Conservation (phyloP, 2,113 vertebrate genomes). For the Sterna hirundo region DNA sequence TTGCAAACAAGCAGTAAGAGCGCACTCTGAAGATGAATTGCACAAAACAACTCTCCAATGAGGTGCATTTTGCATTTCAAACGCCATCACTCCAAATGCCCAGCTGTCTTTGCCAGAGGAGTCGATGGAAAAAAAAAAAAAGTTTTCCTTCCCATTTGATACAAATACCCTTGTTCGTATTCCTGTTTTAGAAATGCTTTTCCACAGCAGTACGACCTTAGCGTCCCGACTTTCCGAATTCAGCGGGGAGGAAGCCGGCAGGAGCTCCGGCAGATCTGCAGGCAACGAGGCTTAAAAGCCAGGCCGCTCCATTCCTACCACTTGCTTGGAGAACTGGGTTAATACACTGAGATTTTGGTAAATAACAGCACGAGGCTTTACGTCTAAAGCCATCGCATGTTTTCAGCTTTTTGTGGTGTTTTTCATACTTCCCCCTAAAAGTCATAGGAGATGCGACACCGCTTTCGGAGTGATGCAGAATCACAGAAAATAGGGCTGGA, state of each 20-base stretch:
- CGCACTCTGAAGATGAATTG: neutral
- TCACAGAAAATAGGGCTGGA: neutral
- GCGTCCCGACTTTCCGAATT: neutral
- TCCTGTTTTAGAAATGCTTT: neutral
- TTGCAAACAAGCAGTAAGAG: neutral
- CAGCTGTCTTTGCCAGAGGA: conserved; percentile 43
- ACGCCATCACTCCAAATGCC: neutral
- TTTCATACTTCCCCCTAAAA: neutral
- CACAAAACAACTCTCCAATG: neutral
- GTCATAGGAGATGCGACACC: rapidly evolving
- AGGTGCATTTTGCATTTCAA: conserved; percentile 44
- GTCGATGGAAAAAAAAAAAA: neutral
- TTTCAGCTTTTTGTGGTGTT: neutral
- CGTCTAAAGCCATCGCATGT: rapidly evolving
- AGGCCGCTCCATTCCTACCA: neutral
- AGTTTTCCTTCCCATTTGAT: neutral
- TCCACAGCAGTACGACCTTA: neutral
- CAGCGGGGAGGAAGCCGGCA: neutral
- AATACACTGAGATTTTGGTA: neutral
- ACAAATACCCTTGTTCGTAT: neutral
- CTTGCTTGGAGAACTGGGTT: neutral
- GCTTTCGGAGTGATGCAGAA: neutral
- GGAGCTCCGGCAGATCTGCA: neutral
- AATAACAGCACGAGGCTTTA: neutral
- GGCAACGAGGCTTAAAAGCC: neutral